Conservation (phyloP, 2,888 invertebrate genomes). For the Hololepta plana region DNA sequence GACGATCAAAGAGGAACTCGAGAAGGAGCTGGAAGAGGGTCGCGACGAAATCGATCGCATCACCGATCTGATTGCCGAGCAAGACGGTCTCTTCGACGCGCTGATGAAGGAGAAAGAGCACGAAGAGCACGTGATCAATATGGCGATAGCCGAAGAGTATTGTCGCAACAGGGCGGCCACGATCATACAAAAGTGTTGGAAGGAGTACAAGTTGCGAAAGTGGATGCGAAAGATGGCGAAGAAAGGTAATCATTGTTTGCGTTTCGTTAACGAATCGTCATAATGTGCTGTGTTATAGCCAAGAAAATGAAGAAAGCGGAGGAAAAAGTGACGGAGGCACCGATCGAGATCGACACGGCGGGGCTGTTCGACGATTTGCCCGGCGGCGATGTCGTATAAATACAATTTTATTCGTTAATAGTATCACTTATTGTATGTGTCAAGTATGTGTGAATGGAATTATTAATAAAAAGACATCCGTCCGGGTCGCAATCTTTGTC, state of each 20-base stretch:
- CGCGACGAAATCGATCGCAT: slow-evolving; percentile 27
- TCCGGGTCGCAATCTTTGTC: too few relatives aligned
- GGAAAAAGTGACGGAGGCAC: too few relatives aligned
- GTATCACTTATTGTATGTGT: too few relatives aligned
- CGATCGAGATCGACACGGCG: too few relatives aligned
- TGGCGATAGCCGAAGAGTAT: slow-evolving; percentile 28
- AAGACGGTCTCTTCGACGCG: slow-evolving; percentile 33
- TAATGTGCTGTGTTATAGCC: too few relatives aligned
- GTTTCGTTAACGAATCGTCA: too few relatives aligned
- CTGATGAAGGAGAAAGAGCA: slow-evolving; percentile 38
- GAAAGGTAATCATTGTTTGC: slow-evolving; percentile 9
- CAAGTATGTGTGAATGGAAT: too few relatives aligned
- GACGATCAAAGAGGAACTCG: slow-evolving; percentile 31
- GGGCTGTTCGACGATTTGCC: too few relatives aligned
- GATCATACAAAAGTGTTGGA: slow-evolving; percentile 24
- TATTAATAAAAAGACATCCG: too few relatives aligned
- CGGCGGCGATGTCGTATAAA: too few relatives aligned
- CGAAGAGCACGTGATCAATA: slow-evolving; percentile 35
- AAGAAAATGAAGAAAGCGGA: too few relatives aligned
- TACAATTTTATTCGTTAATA: too few relatives aligned
- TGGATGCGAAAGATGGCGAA: slow-evolving; percentile 12
- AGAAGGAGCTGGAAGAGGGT: slow-evolving; percentile 29
- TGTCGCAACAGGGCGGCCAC: slow-evolving; percentile 18
- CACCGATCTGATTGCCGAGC: slow-evolving; percentile 31
- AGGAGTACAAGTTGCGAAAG: slow-evolving; percentile 12